Conservation (phyloP, 2,888 invertebrate genomes). For the Meta bourneti region DNA sequence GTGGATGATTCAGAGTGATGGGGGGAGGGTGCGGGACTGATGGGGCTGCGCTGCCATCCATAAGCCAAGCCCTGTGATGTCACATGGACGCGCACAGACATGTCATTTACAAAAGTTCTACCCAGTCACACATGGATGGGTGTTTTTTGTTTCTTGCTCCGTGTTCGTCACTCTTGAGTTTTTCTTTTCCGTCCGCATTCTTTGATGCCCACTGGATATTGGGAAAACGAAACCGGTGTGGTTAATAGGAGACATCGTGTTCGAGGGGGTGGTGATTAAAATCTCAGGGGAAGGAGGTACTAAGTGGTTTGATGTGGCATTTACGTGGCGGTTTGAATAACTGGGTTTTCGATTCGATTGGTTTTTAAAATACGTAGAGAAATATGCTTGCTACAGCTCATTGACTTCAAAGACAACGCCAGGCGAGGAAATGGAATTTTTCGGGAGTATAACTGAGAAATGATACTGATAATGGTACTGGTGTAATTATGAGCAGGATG, state of each 20-base stretch:
- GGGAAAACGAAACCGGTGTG: too few relatives aligned
- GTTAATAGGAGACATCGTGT: too few relatives aligned
- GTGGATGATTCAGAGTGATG: slow-evolving; percentile 76
- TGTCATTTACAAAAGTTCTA: slow-evolving; percentile 76
- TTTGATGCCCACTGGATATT: neutral
- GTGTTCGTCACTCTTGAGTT: slow-evolving; percentile 44
- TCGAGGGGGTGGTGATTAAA: neutral
- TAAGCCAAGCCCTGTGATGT: slow-evolving; percentile 75
- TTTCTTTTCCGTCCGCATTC: slow-evolving; percentile 4
- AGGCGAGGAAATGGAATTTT: too few relatives aligned
- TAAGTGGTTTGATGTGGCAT: neutral
- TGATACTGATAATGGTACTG: too few relatives aligned
- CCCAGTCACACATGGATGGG: slow-evolving; percentile 46
- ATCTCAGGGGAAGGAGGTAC: neutral
- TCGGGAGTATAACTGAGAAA: too few relatives aligned
- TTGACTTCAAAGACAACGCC: too few relatives aligned
- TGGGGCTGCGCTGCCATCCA: slow-evolving; percentile 71
- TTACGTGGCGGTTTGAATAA: neutral
- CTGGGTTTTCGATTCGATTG: neutral
- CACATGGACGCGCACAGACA: slow-evolving; percentile 73
- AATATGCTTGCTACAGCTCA: too few relatives aligned
- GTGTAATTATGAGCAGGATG: too few relatives aligned
- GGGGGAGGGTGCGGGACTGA: slow-evolving; percentile 67
- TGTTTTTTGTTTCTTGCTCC: slow-evolving; percentile 11
- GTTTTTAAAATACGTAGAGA: too few relatives aligned